Evolutionary conservation across 2,888 invertebrate species (phyloP), one percentile per base, ranked within the genome.

Genomic region (Spilosoma lubricipeda): DNA sequence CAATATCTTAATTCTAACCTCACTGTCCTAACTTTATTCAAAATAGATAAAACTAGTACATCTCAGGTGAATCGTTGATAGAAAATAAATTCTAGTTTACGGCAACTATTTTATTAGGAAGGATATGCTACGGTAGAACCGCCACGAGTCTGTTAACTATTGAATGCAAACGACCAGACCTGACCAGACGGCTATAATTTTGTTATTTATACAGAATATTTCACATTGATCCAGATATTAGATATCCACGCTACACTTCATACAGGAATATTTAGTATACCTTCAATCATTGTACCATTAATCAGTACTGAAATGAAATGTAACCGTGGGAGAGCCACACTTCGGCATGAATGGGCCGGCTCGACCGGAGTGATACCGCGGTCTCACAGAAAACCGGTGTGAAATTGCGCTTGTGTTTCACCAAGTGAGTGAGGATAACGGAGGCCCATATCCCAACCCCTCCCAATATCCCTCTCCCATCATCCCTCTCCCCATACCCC

Each of bases 51-150:
- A 74, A 66, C 67, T 33, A 73, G 75, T 63, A 73, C 48, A 64
- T 74, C 70, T 63, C 7, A 48, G 74, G 73, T 75, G 77, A 77
- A 82, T 78, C 80, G 78, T 78, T 86, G 86, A 88, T 87, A 84
- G 83, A 87, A 87, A 82, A 88, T 89, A 90, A 88, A 89, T 89
- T 88, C 88, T 77, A 84, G 83, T 80, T 83, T 74, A 81, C 73
- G 77, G 78, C 78, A 82, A 83, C 85, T 84, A 86, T 88, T 90
- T 90, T 89, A 89, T 90, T 86, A 83, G 77, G 33, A 59, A 64
- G 65, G 30, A 33, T 73, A 36, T 56, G 9, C 52, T 66, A 67
- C 67, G 48, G 68, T 42, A n/a, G 70, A 69, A 71, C 63, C 71
- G 36, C 67, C 45, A 48, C n/a, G 42, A 70, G 68, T 68, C 71